Evolutionary conservation across 2,888 invertebrate species (phyloP).

Genomic region (Halictus ligatus): DNA sequence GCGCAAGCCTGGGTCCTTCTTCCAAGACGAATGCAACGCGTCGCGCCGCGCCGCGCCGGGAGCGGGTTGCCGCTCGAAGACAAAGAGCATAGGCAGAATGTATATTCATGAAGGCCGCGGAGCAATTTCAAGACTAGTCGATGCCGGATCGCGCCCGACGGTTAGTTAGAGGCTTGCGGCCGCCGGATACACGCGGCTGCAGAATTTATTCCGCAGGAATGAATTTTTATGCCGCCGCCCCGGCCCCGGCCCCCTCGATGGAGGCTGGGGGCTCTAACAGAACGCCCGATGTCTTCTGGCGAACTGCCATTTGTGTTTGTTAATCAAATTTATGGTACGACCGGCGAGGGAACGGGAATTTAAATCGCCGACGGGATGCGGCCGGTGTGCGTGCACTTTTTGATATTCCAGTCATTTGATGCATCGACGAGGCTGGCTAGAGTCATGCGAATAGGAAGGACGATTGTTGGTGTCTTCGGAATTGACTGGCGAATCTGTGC

Average conservation of each 20-base stretch:
- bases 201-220: slow-evolving; percentile 12
- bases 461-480: neutral
- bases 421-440: neutral
- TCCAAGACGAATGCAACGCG: slow-evolving; percentile 57
- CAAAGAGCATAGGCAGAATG: slow-evolving; percentile 45
- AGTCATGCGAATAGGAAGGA: neutral
- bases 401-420: neutral
- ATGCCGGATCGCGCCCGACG: slow-evolving; percentile 59
- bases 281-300: slow-evolving; percentile 7
- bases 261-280: neutral
- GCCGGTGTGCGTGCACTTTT: neutral
- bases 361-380: neutral
- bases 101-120: slow-evolving; percentile 71
- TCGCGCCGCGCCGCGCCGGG: slow-evolving; percentile 12
- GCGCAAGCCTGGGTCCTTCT: neutral
- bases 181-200: slow-evolving; percentile 21
- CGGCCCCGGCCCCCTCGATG: no score
- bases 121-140: slow-evolving; percentile 72
- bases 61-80: slow-evolving; percentile 21
- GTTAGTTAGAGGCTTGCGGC: slow-evolving; percentile 53
- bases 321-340: slow-evolving; percentile 3
- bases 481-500: neutral
- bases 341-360: neutral
- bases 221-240: slow-evolving; percentile 10
- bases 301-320: neutral